Evolutionary conservation across 2,888 invertebrate species (phyloP).

Genomic region (Pecten maximus): DNA sequence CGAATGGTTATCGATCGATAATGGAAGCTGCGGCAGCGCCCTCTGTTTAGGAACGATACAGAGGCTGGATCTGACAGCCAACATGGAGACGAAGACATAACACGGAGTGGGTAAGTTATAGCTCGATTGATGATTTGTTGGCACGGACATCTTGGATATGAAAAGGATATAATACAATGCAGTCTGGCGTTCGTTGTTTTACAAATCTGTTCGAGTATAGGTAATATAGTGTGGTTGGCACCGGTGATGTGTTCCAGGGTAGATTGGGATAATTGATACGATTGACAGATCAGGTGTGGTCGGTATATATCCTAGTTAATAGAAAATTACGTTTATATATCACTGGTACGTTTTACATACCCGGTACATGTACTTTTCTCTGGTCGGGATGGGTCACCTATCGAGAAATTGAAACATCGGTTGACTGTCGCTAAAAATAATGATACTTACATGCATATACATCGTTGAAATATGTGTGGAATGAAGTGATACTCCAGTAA

Average conservation of each 20-base stretch:
- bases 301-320: neutral
- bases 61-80: conserved; percentile 26
- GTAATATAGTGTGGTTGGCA: neutral
- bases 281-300: neutral
- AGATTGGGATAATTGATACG: neutral
- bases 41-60: conserved; percentile 1
- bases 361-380: no score
- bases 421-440: no score
- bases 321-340: no score
- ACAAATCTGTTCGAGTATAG: neutral
- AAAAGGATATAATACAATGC: neutral
- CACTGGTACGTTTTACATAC: no score
- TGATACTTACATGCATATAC: no score
- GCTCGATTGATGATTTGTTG: conserved; percentile 11
- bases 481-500: no score
- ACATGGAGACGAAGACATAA: conserved; percentile 26
- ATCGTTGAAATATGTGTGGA: no score
- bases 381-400: no score
- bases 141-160: neutral
- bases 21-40: conserved; percentile 25
- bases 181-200: neutral
- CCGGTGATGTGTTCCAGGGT: neutral
- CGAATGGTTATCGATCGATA: conserved; percentile 30
- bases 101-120: neutral
- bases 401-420: no score